Evolutionary conservation across 2,113 vertebrate genomes (phyloP).

Genomic region (Dipodomys merriami): DNA sequence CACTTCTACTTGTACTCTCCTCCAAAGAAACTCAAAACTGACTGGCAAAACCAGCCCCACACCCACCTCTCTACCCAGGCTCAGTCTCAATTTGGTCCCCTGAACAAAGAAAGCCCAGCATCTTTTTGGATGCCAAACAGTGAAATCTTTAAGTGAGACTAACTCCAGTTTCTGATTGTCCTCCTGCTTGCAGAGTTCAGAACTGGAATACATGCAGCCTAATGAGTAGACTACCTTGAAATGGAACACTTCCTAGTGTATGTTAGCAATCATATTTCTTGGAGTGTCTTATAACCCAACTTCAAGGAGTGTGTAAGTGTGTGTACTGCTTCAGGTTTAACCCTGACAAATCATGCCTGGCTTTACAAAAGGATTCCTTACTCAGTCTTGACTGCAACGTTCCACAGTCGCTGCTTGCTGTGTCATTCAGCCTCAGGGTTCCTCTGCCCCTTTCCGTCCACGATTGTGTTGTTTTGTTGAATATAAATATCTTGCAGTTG

Average conservation of each 20-base stretch:
- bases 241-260: not conserved
- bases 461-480: constrained; percentile 86
- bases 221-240: not conserved
- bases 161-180: not conserved
- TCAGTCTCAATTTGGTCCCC: not conserved
- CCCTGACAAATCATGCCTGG: not conserved
- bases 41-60: not conserved
- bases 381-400: constrained; percentile 90
- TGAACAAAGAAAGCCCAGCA: constrained; percentile 7
- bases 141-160: not conserved
- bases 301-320: not conserved
- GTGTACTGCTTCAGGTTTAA: not conserved
- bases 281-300: not conserved
- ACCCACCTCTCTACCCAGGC: not conserved
- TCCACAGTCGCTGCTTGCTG: constrained; percentile 81
- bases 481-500: constrained; percentile 90
- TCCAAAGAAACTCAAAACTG: not conserved
- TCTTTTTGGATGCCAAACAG: not conserved
- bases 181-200: not conserved
- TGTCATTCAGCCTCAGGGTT: constrained; percentile 89
- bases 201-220: not conserved
- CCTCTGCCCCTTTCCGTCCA: constrained; percentile 91
- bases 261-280: not conserved
- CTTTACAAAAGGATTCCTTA: constrained; percentile 74
- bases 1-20: not conserved